A percentile compares a stretch with the other conserved stretches of the same genome.
These are phyloP conservation scores for Lasioglossum pauxillum DNA, from an alignment of 2,888 invertebrate species.

Conservation along the genomic window DNA sequence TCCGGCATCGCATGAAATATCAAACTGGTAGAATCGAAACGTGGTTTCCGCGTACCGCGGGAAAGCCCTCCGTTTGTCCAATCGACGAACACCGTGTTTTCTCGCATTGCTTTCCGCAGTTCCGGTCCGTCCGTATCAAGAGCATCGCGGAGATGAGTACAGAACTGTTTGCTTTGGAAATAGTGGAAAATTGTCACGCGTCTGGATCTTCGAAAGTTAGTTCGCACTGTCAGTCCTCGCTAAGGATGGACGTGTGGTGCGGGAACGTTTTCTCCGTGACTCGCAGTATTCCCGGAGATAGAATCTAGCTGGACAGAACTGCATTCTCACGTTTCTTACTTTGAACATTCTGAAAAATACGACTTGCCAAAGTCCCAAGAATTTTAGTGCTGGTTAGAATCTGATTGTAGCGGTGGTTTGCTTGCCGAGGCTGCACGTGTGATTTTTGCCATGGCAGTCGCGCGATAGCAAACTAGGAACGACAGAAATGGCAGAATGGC, in stretches of 20 bases:
- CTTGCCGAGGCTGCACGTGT: not conserved
- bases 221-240: not conserved
- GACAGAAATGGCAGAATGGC: no score
- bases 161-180: not conserved
- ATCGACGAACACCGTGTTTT: slow-evolving; percentile 2
- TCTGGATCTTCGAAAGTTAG: not conserved
- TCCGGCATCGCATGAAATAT: slow-evolving; percentile 15
- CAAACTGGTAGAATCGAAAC: slow-evolving; percentile 27
- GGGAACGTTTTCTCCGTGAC: not conserved
- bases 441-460: not conserved
- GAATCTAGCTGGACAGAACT: no score
- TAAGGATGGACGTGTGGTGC: not conserved
- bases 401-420: no score
- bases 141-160: not conserved
- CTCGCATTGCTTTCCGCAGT: slow-evolving; percentile 2
- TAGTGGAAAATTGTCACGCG: slow-evolving; percentile 1
- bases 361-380: no score
- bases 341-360: no score
- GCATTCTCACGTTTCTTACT: no score
- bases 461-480: not conserved
- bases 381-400: not conserved
- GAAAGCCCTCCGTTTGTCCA: not conserved
- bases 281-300: not conserved
- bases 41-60: not conserved
- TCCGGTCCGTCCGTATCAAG: not conserved